phyloP scores from a whole-genome alignment of 2,113 vertebrate genomes.

The Rousettus leschenaultii region DNA sequence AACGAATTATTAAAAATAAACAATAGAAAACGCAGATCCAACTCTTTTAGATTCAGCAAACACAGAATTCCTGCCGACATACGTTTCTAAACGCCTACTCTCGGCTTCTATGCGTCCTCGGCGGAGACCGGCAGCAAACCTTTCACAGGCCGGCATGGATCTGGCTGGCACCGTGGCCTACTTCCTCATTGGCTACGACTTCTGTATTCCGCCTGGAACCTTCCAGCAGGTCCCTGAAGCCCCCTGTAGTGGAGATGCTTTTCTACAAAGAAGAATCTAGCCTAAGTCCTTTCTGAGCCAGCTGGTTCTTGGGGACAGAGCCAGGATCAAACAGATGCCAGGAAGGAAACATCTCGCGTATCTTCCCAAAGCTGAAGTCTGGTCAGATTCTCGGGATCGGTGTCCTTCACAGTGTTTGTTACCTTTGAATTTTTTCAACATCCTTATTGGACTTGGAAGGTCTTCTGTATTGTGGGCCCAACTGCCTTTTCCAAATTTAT shows the following conservation, averaged over 20 bases:
- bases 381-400: not conserved
- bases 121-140: not conserved
- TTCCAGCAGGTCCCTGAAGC: not conserved
- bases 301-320: not conserved
- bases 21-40: not conserved
- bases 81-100: not conserved
- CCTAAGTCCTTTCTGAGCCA: not conserved
- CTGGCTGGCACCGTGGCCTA: not conserved
- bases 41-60: not conserved
- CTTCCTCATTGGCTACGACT: not conserved
- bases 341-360: not conserved
- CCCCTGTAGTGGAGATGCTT: not conserved
- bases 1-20: not conserved
- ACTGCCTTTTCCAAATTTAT: not conserved
- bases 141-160: not conserved
- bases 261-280: not conserved
- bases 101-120: not conserved
- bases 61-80: not conserved
- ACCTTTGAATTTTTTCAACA: not conserved
- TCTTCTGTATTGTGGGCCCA: not conserved
- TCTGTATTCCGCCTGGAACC: not conserved
- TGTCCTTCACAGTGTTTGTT: not conserved
- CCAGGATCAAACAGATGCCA: not conserved
- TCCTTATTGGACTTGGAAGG: not conserved
- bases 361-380: not conserved